Base-by-base conservation (phyloP, 30 jellyfish, hydroid and myxozoan species). In the Hydractinia echinata region DNA sequence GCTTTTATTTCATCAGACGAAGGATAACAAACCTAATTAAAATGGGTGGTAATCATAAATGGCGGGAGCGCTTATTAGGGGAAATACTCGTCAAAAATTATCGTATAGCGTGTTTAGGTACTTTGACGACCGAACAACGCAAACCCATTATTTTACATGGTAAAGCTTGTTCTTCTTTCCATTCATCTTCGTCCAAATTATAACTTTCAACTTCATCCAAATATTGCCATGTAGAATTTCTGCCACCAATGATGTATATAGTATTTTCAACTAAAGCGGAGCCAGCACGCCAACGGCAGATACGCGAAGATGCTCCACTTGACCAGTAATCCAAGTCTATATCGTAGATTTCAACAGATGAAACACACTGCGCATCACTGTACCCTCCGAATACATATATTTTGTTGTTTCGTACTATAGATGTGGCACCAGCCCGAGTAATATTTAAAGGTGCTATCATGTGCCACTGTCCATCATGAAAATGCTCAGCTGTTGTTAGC, bases 341-440 rank as follows among this genome's bases (percentile, higher is more conserved):
- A 70, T 88, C 86, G 77, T 82, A 88, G 5, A 69, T 86, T 82
- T 92, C 98, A 79, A 83, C 77, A 60, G 96, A 69, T 11, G 84
- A 61, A 44, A 87, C 67, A 60, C 98, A 92, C 8, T 88, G 89
- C 20, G 76, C 15, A 60, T 83, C 93, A 16, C 92, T 91, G 58
- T 89, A 89, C 53, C 98, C 98, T 30, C 98, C 98, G 53, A 77
- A 48, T 10, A 92, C 90, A 76, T 86, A 86, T 53, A 92, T 92
- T 74, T 83, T 76, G 19, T 77, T 86, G 83, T 79, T 84, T 54
- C 79, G 49, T 1, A 72, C 67, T 30, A 55, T 90, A 5, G 92
- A 86, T 6, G 94, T 87, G 53, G 98, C 96, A 44, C 98, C 98
- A 8, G 98, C 98, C 4, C 98, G 83, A 18, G 95, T 84, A 11